These are phyloP conservation scores for Tragopan temminckii DNA, from an alignment of 2,797 vertebrate species.

Conservation along the genomic window DNA sequence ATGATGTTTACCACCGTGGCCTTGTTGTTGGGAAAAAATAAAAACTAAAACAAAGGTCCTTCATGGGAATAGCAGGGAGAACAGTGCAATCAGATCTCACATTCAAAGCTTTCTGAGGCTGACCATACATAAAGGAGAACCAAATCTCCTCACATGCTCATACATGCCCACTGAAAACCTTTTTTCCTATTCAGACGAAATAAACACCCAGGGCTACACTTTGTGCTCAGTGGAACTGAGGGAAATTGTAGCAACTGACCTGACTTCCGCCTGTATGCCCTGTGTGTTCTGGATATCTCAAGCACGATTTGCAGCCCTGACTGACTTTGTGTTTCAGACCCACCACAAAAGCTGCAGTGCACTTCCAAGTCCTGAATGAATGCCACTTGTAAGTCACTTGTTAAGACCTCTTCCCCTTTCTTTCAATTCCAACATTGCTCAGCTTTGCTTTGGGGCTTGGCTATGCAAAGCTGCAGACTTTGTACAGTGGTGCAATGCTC, in stretches of 20 bases:
- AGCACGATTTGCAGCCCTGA: background rate
- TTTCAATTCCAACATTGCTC: background rate
- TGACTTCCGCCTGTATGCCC: background rate
- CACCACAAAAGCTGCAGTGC: background rate
- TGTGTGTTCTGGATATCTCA: background rate
- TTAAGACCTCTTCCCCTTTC: background rate
- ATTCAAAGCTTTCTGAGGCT: background rate
- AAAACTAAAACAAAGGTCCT: background rate
- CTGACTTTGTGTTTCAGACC: background rate
- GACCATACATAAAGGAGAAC: background rate
- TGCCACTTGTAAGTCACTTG: background rate
- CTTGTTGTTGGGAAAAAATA: background rate
- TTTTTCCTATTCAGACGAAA: background rate
- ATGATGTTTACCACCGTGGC: background rate
- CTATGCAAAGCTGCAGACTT: background rate
- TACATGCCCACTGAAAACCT: background rate
- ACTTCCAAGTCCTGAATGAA: background rate
- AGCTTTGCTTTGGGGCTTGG: background rate
- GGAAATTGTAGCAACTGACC: too few relatives aligned
- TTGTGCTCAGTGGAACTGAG: background rate
- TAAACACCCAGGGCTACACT: background rate
- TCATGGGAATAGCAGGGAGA: background rate
- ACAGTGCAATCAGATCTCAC: background rate
- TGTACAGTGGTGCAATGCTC: background rate
- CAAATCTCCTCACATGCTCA: rapidly evolving